phyloP scores from a whole-genome alignment of 2,888 invertebrate genomes.

The Tenthredo distinguenda region DNA sequence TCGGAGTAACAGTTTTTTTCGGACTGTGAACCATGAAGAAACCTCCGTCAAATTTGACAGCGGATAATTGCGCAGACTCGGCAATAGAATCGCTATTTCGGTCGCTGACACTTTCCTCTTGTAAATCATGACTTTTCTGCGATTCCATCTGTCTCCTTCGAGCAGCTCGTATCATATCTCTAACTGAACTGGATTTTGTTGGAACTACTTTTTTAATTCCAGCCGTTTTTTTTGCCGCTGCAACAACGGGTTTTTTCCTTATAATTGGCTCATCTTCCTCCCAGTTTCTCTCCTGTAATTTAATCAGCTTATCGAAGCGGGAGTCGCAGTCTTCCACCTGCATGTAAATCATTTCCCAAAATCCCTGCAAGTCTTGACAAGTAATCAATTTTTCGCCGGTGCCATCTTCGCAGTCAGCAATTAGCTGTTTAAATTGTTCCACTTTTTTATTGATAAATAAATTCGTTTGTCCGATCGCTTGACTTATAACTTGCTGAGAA shows the following conservation, averaged over 20 bases:
- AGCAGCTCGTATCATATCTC: slow-evolving; percentile 37
- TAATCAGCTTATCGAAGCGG: slow-evolving; percentile 67
- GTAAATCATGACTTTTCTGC: neutral
- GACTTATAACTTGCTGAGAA: slow-evolving; percentile 82
- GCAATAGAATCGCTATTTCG: neutral
- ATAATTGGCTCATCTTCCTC: slow-evolving; percentile 76
- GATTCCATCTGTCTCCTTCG: slow-evolving; percentile 16
- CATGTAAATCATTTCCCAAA: slow-evolving; percentile 92
- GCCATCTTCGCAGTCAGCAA: slow-evolving; percentile 76
- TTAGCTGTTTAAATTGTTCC: slow-evolving; percentile 84
- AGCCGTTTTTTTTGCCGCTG: slow-evolving; percentile 47
- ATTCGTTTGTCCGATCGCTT: slow-evolving; percentile 89
- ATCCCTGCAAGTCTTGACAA: slow-evolving; percentile 88
- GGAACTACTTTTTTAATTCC: neutral
- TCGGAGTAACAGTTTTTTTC: slow-evolving; percentile 64
- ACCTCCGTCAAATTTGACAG: slow-evolving; percentile 78
- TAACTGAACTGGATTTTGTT: slow-evolving; percentile 14
- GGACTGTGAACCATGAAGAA: slow-evolving; percentile 79
- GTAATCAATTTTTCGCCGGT: slow-evolving; percentile 81
- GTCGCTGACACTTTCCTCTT: neutral
- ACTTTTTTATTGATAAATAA: slow-evolving; percentile 89
- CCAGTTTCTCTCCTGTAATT: slow-evolving; percentile 74
- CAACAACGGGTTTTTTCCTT: slow-evolving; percentile 61
- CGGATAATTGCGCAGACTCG: neutral
- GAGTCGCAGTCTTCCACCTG: slow-evolving; percentile 79